Base-by-base conservation (phyloP, 1,140 invertebrate species). In the Oryctes rhinoceros region DNA sequence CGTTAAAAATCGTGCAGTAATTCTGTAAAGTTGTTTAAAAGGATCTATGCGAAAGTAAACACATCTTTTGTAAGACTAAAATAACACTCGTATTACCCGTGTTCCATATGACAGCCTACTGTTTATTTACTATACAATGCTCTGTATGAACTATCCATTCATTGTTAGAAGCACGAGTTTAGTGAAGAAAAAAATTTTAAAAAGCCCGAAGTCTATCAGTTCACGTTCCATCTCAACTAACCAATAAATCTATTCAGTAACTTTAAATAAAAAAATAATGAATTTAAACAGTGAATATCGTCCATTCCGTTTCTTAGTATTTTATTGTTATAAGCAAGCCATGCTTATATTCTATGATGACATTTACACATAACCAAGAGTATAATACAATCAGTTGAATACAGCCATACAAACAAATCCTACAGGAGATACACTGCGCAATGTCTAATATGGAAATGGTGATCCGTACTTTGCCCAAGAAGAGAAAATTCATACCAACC, bases 401-500 rank as follows among this genome's bases (percentile, higher is more conserved):
- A 59, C 18, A 35, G 37, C 24, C 53, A 39, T 44, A 79, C 18
- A 2, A 15, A 67, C 11, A 35, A 6, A 65, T 67, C 49, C 49
- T 20, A 79, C 35, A 67, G 49, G 78, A 49, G n/a, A 67, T 65
- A 67, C 6, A 20, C 65, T 44, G 18, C n/a, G 65, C 65, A 18
- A 79, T 79, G 76, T 80, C 78, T 62, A 85, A 85, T 79, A 86
- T 86, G 85, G 85, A 87, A 81, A 86, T 86, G 86, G 87, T 90
- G 18, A 90, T 91, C 6, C 87, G 92, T 76, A 95, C 94, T 87
- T 90, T 96, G 88, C 95, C 96, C 80, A 97, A 96, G 88, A 97
- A 97, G 88, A 90, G 96, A 81, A 96, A 96, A 89, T 96, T 95
- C 85, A 93, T 95, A 90, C 94, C 93, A 80, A 93, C 94, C 30